Evolutionary conservation across 2,797 vertebrate species (phyloP).

Genomic region (Epinephelus awoara): DNA sequence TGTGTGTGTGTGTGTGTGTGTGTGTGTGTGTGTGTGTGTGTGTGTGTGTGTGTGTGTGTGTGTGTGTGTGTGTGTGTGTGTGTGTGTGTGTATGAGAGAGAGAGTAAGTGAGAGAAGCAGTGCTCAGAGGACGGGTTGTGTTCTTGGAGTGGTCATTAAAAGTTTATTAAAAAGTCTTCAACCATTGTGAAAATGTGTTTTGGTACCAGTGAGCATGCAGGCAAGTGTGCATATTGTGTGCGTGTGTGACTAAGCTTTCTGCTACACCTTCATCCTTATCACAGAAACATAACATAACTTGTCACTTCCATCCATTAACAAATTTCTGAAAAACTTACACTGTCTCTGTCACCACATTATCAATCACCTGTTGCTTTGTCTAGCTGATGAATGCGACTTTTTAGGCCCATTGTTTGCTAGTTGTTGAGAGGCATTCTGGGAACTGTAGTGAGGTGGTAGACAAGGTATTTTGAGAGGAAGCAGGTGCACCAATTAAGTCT

Average conservation of each 20-base stretch:
- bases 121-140: constrained; percentile 82
- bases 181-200: constrained; percentile 49
- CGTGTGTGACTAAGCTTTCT: background rate
- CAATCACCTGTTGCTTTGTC: background rate
- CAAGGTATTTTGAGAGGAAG: background rate
- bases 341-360: background rate
- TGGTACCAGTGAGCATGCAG: constrained; percentile 27
- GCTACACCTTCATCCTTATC: background rate
- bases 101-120: constrained; percentile 77
- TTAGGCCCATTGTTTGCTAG: background rate
- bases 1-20: constrained; percentile 64
- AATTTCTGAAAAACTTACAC: background rate
- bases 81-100: background rate
- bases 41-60: constrained; percentile 29
- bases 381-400: background rate
- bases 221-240: constrained; percentile 1
- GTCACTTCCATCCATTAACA: background rate
- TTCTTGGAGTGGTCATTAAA: constrained; percentile 88
- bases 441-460: constrained; percentile 2
- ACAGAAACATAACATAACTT: background rate
- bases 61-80: constrained; percentile 5
- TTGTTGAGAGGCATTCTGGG: constrained; percentile 25
- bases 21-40: constrained; percentile 47
- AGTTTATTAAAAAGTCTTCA: constrained; percentile 85
- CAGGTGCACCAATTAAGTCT: background rate